Conservation (phyloP, 37 sponge, comb jelly and placozoan species). For the Spongilla lacustris region DNA sequence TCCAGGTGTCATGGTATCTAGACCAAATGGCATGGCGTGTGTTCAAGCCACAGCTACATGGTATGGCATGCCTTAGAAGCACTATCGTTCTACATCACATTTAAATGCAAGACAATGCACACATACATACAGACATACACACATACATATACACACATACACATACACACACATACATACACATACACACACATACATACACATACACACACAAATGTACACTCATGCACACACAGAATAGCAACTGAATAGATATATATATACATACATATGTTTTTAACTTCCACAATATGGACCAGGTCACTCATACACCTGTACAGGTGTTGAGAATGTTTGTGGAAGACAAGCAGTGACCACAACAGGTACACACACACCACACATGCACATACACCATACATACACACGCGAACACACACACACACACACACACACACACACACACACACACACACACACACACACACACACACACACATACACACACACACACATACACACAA, state of each 20-base stretch:
- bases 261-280: no score
- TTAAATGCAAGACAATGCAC: neutral
- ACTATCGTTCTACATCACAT: no score
- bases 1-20: no score
- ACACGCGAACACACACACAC: slow-evolving; percentile 2
- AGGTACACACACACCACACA: no score
- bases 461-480: neutral
- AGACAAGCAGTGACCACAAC: no score
- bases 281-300: no score
- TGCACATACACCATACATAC: neutral
- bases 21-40: no score
- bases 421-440: neutral
- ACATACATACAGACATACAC: slow-evolving; percentile 38
- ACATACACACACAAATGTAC: slow-evolving; percentile 29
- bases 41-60: no score
- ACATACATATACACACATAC: slow-evolving; percentile 32
- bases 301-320: no score
- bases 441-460: neutral
- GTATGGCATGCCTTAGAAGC: no score
- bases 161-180: neutral
- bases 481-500: neutral
- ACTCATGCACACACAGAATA: slow-evolving; percentile 35
- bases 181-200: slow-evolving; percentile 19
- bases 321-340: no score
- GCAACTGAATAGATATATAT: no score